phyloP scores from a whole-genome alignment of 2,888 invertebrate genomes.

The Eupithecia subumbrata region DNA sequence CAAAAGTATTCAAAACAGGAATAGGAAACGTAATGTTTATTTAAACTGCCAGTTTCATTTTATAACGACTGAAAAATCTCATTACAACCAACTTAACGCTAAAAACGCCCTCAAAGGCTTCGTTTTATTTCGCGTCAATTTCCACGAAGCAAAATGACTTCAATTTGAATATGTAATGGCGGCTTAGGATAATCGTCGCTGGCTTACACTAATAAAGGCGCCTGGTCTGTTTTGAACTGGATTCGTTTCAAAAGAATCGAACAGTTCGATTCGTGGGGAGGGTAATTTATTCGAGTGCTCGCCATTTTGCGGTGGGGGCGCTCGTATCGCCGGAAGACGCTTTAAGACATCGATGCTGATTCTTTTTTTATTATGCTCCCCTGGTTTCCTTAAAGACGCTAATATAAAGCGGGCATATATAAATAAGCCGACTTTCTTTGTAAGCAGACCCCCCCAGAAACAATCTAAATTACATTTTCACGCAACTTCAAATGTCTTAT shows the following conservation, averaged over 20 bases:
- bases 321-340: slow-evolving; percentile 77
- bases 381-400: slow-evolving; percentile 81
- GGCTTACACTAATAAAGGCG: slow-evolving; percentile 84
- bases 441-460: slow-evolving; percentile 78
- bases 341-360: slow-evolving; percentile 84
- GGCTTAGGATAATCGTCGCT: slow-evolving; percentile 82
- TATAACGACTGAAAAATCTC: slow-evolving; percentile 59
- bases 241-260: slow-evolving; percentile 82
- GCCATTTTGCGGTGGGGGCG: slow-evolving; percentile 81
- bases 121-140: slow-evolving; percentile 83
- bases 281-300: slow-evolving; percentile 84
- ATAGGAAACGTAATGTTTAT: slow-evolving; percentile 17
- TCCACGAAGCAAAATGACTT: slow-evolving; percentile 81
- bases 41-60: slow-evolving; percentile 40
- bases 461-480: slow-evolving; percentile 85
- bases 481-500: slow-evolving; percentile 85
- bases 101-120: slow-evolving; percentile 74
- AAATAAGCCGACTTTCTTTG: slow-evolving; percentile 78
- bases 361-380: slow-evolving; percentile 83
- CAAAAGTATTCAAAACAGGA: background rate
- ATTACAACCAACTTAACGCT: slow-evolving; percentile 67
- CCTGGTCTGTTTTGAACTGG: slow-evolving; percentile 70
- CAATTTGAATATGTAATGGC: slow-evolving; percentile 84
- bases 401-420: slow-evolving; percentile 83
- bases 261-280: slow-evolving; percentile 77